These are phyloP conservation scores for Eurytoma adleriae DNA, from an alignment of 2,888 invertebrate genomes.

Conservation along the genomic window DNA sequence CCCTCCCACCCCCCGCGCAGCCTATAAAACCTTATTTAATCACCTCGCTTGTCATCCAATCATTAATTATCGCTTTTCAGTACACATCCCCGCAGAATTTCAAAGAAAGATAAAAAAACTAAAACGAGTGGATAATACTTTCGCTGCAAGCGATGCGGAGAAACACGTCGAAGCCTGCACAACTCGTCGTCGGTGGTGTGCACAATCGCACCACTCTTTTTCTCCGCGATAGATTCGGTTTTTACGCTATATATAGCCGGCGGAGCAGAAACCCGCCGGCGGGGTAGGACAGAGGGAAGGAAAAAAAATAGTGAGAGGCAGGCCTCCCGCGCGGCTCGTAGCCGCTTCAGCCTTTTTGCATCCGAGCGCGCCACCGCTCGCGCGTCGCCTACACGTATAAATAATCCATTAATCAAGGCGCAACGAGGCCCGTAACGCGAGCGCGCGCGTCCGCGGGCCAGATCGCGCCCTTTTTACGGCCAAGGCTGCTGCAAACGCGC, in stretches of 20 bases:
- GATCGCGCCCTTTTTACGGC: constrained; percentile 19
- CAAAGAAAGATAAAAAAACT: too few relatives aligned
- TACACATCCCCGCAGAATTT: too few relatives aligned
- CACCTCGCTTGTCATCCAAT: too few relatives aligned
- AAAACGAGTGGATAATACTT: too few relatives aligned
- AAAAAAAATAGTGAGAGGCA: constrained; percentile 13
- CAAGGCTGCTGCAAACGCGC: constrained; percentile 9
- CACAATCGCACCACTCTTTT: constrained; percentile 15
- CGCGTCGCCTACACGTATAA: constrained; percentile 17
- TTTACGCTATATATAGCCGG: constrained; percentile 32
- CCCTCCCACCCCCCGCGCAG: too few relatives aligned
- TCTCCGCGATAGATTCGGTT: constrained; percentile 16
- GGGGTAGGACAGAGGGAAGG: neutral
- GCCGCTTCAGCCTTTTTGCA: neutral
- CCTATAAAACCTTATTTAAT: too few relatives aligned
- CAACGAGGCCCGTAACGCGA: constrained; percentile 5
- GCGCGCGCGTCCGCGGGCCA: neutral
- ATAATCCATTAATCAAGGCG: constrained; percentile 46
- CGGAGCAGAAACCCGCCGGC: neutral
- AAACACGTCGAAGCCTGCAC: too few relatives aligned
- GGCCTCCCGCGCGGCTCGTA: constrained; percentile 43
- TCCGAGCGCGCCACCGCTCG: neutral
- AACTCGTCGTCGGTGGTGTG: neutral
- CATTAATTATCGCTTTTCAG: too few relatives aligned
- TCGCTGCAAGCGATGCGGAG: too few relatives aligned